These are phyloP conservation scores for Dugesia japonica DNA, from an alignment of 2,888 invertebrate genomes.

Conservation along the genomic window DNA sequence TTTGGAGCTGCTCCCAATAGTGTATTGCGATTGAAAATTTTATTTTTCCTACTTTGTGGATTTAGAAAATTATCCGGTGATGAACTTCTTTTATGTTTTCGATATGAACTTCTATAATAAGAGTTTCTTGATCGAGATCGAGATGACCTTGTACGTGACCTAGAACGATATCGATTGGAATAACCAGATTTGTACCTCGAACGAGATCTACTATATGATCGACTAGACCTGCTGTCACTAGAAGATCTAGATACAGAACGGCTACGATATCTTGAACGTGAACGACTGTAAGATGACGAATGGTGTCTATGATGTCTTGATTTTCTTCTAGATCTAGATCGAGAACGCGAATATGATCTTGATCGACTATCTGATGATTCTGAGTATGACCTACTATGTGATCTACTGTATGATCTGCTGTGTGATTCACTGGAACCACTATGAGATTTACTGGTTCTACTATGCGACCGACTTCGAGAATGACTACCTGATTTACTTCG, in stretches of 20 bases:
- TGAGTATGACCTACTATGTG: slow-evolving; percentile 24
- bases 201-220: not conserved
- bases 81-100: slow-evolving; percentile 10
- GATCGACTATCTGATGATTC: slow-evolving; percentile 30
- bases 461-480: not conserved
- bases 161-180: not conserved
- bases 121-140: not conserved
- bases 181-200: not conserved
- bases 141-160: not conserved
- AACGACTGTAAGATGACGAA: not conserved
- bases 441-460: not conserved
- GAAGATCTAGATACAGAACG: not conserved
- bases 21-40: not conserved
- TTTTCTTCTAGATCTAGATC: slow-evolving; percentile 14
- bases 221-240: not conserved
- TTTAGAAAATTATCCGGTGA: not conserved
- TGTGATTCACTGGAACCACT: not conserved
- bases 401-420: slow-evolving; percentile 23
- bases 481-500: slow-evolving; percentile 20
- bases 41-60: not conserved
- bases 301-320: not conserved
- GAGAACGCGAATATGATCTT: slow-evolving; percentile 24
- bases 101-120: slow-evolving; percentile 15
- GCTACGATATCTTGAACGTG: not conserved
- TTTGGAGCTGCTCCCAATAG: not conserved